A percentile compares a stretch with the other conserved stretches of the same genome.
phyloP scores from a whole-genome alignment of 2,797 vertebrate species.

The Dipus sagitta region DNA sequence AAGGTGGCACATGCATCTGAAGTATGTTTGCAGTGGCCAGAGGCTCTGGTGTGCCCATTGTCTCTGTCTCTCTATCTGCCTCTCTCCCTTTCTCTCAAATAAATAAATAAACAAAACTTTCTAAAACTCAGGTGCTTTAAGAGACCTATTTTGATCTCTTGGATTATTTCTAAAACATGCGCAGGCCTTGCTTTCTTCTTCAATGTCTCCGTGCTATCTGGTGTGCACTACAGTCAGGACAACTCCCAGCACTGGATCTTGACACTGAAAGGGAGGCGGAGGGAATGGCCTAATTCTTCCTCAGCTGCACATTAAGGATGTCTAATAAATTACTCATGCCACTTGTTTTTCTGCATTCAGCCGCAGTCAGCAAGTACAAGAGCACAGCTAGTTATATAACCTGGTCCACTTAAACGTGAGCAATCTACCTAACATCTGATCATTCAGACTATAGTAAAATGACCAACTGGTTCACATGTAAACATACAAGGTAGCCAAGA shows the following conservation, averaged over 20 bases:
- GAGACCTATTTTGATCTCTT: neutral
- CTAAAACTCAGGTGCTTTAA: slow-evolving; percentile 17
- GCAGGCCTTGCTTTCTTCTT: slow-evolving; percentile 3
- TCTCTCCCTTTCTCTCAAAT: no score
- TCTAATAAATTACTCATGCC: neutral
- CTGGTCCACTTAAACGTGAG: slow-evolving; percentile 1
- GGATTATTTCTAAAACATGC: slow-evolving; percentile 33
- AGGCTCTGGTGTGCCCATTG: no score
- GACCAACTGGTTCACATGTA: neutral
- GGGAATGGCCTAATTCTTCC: slow-evolving; percentile 39
- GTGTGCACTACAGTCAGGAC: neutral
- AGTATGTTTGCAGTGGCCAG: no score
- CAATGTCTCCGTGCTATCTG: neutral
- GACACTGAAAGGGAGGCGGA: neutral
- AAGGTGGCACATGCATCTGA: no score
- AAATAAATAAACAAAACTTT: neutral
- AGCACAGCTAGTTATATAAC: neutral
- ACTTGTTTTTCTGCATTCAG: slow-evolving; percentile 31
- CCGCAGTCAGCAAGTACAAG: slow-evolving; percentile 35
- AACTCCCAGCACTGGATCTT: slow-evolving; percentile 24
- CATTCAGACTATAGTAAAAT: slow-evolving; percentile 18
- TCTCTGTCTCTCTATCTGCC: no score
- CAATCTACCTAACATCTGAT: neutral
- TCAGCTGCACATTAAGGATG: neutral
- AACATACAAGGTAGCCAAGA: neutral